phyloP scores from a whole-genome alignment of 2,797 vertebrate species.

The Prionace glauca region DNA sequence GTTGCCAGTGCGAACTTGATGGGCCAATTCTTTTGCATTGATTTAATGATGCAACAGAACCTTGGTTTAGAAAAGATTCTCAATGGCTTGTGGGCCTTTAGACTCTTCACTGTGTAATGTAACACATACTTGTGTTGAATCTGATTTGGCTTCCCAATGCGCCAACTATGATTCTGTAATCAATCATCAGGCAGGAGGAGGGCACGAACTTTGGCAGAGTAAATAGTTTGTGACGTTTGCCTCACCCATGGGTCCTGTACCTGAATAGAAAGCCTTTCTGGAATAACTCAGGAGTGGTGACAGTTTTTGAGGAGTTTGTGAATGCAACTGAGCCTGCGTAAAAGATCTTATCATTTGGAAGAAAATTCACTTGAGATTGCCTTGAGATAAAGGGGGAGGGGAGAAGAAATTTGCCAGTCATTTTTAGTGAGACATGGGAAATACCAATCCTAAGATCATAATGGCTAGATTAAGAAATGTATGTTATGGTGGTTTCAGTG shows the following conservation, averaged over 20 bases:
- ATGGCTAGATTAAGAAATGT: slow-evolving; percentile 38
- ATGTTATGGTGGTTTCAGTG: background rate
- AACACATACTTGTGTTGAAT: background rate
- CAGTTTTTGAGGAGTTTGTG: background rate
- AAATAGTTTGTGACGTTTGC: background rate
- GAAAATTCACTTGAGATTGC: background rate
- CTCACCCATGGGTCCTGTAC: background rate
- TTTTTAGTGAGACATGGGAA: slow-evolving; percentile 41
- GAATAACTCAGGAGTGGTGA: background rate
- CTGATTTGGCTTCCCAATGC: background rate
- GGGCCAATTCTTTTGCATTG: too few relatives aligned
- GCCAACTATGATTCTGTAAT: background rate
- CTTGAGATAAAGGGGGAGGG: background rate
- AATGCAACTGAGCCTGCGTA: background rate
- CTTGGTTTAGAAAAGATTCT: background rate
- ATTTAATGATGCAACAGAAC: background rate
- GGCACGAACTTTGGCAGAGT: background rate
- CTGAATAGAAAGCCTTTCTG: background rate
- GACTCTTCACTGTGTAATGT: background rate
- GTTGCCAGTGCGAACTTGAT: too few relatives aligned
- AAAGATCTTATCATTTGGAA: background rate
- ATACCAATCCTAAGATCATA: slow-evolving; percentile 40
- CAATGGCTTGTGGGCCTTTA: background rate
- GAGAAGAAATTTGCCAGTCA: background rate
- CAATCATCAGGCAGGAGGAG: background rate